A percentile compares a stretch with the other conserved stretches of the same genome.
Evolutionary conservation across 2,113 vertebrate species (phyloP).

Genomic region (Ophthalmolycus amberensis): DNA sequence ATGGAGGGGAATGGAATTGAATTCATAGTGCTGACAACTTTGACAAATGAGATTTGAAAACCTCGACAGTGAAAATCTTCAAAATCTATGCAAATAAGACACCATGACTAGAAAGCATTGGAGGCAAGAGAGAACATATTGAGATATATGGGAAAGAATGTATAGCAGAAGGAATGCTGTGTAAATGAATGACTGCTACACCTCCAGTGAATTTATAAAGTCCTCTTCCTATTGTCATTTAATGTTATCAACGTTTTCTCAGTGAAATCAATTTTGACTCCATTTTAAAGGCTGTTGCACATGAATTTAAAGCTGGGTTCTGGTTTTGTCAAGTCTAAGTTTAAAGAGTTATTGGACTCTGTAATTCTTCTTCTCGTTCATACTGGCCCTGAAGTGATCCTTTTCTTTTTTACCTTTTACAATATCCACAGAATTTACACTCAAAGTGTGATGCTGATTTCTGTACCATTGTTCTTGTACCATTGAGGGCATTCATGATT

Average conservation of each 20-base stretch:
- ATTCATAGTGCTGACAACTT: too few relatives aligned
- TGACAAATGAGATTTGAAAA: too few relatives aligned
- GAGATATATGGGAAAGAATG: neutral
- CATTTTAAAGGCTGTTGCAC: neutral
- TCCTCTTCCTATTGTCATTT: neutral
- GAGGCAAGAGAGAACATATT: neutral
- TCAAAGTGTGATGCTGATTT: slow-evolving; percentile 16
- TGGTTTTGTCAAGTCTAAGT: neutral
- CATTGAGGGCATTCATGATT: neutral
- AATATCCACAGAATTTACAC: neutral
- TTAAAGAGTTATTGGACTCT: neutral
- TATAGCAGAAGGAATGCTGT: neutral
- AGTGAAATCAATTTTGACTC: neutral
- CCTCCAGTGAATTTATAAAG: too few relatives aligned
- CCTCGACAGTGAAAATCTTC: too few relatives aligned
- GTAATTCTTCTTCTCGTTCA: neutral
- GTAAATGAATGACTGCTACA: neutral
- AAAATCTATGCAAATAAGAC: too few relatives aligned
- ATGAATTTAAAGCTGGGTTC: neutral
- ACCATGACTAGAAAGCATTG: neutral
- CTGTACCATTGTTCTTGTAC: neutral
- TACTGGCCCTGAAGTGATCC: neutral
- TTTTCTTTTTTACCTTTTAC: neutral
- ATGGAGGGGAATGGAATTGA: too few relatives aligned
- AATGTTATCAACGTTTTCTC: neutral